phyloP scores from a whole-genome alignment of 2,888 invertebrate genomes.

The Dorcus parallelipipedus region DNA sequence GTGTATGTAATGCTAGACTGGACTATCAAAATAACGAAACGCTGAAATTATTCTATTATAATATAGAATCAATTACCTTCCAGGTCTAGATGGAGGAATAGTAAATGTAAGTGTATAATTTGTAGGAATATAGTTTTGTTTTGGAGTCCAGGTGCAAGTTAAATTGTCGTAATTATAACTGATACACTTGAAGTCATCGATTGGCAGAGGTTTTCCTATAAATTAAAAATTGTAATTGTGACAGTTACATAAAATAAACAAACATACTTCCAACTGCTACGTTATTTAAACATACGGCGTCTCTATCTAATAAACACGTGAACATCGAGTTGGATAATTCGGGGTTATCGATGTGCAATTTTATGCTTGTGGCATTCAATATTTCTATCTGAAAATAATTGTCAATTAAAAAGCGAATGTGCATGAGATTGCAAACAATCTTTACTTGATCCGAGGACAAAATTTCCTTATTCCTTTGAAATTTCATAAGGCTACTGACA shows the following conservation, averaged over 20 bases:
- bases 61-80: constrained; percentile 2
- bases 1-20: too few species aligned
- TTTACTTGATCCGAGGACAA: constrained; percentile 45
- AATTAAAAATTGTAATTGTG: constrained; percentile 17
- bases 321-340: constrained; percentile 54
- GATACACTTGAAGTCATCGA: constrained; percentile 69
- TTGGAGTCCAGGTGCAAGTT: constrained; percentile 70
- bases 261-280: constrained; percentile 59
- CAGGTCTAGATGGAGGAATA: constrained; percentile 6
- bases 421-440: neutral
- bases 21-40: neutral
- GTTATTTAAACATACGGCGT: constrained; percentile 54
- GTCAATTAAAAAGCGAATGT: neutral
- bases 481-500: constrained; percentile 49
- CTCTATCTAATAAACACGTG: constrained; percentile 52
- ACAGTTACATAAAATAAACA: constrained; percentile 19
- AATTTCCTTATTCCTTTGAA: constrained; percentile 44
- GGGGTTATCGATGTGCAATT: constrained; percentile 55
- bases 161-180: constrained; percentile 71
- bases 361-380: constrained; percentile 62
- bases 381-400: constrained; percentile 47
- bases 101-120: constrained; percentile 52
- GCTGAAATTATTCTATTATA: too few species aligned
- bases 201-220: constrained; percentile 54
- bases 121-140: constrained; percentile 57